Base-by-base conservation (phyloP, 1,140 invertebrate species). In the Euwallacea fornicatus region DNA sequence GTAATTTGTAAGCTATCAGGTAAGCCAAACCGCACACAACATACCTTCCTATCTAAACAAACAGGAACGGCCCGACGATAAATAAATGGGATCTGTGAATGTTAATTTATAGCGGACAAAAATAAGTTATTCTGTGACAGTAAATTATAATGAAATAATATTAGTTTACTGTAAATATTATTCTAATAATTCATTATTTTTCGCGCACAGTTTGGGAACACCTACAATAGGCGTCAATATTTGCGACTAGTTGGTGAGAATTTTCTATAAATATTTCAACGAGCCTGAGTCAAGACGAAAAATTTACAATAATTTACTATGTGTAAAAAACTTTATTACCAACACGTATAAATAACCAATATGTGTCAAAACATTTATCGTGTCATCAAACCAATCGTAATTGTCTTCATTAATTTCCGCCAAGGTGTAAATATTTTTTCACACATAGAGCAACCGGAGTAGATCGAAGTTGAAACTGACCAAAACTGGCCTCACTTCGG, bases 211-310 rank as follows among this genome's bases (percentile, higher is more conserved):
- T 6, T 61, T 46, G 66, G 66, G 60, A 60, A 50, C 66, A 69
- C 66, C 66, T 69, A 69, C 66, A 69, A 69, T 69, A 69, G 66
- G 66, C 66, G 66, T 69, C 66, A 69, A 69, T 69, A 69, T 69
- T 69, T 69, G 66, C 56, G 66, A 69, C 58, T 58, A 69, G 56
- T 13, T 53, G 6, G 66, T 13, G 42, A 59, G 61, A 44, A 69
- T 69, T 42, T 69, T 69, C 66, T 69, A 54, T 69, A 69, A 69
- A 69, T 69, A 69, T 69, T 69, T 69, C 46, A 60, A 69, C 55
- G 50, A 69, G 15, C 33, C 44, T 61, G 58, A 58, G 66, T 60
- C 56, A 69, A 61, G 55, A 69, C 56, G 43, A 69, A 53, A 69
- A 69, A 60, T 69, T 69, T 60, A 61, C 33, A 44, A 61, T 59